These are phyloP conservation scores for Hyla sarda DNA, from an alignment of 2,113 vertebrate species.

Conservation along the genomic window DNA sequence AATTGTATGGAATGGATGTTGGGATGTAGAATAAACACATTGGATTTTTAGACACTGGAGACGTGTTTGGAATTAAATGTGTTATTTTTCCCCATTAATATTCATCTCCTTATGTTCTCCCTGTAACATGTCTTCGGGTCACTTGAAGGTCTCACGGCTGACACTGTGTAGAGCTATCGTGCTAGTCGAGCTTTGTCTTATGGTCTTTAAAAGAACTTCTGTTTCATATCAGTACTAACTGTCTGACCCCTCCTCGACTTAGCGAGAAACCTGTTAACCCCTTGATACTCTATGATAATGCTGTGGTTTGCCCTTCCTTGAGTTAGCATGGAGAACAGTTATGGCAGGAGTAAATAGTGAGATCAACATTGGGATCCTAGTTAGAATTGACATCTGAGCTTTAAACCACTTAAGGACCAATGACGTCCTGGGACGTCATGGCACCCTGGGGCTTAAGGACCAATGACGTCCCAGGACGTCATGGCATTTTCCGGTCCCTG, in stretches of 20 bases:
- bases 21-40: background rate
- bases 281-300: background rate
- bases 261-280: background rate
- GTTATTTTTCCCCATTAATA: slow-evolving; percentile 8
- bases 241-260: background rate
- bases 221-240: background rate
- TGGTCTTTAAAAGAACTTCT: background rate
- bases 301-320: background rate
- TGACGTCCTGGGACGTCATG: too few relatives aligned
- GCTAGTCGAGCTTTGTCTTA: background rate
- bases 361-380: too few relatives aligned
- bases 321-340: too few relatives aligned
- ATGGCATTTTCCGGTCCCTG: too few relatives aligned
- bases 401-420: too few relatives aligned
- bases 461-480: too few relatives aligned
- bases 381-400: too few relatives aligned
- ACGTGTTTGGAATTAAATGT: background rate
- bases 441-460: too few relatives aligned
- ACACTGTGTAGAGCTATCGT: background rate
- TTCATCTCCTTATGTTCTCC: slow-evolving; percentile 8
- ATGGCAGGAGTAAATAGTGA: too few relatives aligned
- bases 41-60: background rate
- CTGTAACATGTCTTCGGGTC: background rate
- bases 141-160: background rate
- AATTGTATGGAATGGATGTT: background rate